phyloP scores from a whole-genome alignment of 2,888 invertebrate species.

The Macropis europaea region DNA sequence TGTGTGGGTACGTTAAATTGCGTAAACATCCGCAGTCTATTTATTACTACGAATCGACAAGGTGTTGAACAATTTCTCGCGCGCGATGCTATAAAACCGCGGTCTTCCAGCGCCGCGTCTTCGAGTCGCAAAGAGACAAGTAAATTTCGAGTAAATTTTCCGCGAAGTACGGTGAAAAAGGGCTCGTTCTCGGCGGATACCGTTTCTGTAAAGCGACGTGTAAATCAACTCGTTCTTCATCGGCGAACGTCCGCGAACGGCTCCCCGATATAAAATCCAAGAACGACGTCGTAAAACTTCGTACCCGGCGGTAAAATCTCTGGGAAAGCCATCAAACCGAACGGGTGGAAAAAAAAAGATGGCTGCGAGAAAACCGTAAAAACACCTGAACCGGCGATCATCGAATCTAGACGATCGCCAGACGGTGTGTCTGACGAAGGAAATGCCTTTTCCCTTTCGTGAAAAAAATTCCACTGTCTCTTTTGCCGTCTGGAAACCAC shows the following conservation, averaged over 20 bases:
- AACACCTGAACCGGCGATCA: conserved; percentile 58
- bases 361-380: conserved; percentile 48
- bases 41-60: too few species aligned
- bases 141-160: conserved; percentile 5
- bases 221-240: conserved; percentile 57
- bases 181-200: conserved; percentile 36
- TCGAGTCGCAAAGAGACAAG: neutral
- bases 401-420: conserved; percentile 58
- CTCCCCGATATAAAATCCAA: conserved; percentile 59
- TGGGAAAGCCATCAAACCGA: conserved; percentile 57
- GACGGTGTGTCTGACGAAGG: conserved; percentile 44
- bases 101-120: too few species aligned
- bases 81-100: too few species aligned
- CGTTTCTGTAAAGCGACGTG: conserved; percentile 49
- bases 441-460: conserved; percentile 4
- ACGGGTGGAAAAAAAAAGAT: conserved; percentile 14
- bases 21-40: too few species aligned
- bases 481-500: neutral
- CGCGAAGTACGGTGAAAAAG: conserved; percentile 1
- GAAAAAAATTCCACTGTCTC: neutral
- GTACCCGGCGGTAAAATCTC: conserved; percentile 57
- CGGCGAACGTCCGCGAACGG: conserved; percentile 36
- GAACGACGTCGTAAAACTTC: conserved; percentile 63
- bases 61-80: too few species aligned
- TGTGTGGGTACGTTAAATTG: too few species aligned